Evolutionary conservation across 2,113 vertebrate species (phyloP).

Genomic region (Ranitomeya variabilis): DNA sequence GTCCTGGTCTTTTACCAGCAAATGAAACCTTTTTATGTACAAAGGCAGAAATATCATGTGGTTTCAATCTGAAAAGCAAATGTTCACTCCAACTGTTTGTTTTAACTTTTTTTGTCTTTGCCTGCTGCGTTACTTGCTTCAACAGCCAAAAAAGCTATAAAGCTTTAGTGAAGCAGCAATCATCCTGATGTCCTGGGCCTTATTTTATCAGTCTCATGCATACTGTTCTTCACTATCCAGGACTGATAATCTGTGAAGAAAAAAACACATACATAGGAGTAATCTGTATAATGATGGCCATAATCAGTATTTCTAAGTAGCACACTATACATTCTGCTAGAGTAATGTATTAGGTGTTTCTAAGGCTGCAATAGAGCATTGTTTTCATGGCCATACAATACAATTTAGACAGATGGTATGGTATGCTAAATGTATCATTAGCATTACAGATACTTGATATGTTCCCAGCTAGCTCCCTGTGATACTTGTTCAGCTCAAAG

Average conservation of each 20-base stretch:
- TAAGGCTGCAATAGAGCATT: conserved; percentile 3
- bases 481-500: conserved; percentile 55
- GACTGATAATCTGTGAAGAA: conserved; percentile 15
- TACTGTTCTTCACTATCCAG: conserved; percentile 31
- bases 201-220: conserved; percentile 55
- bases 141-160: conserved; percentile 29
- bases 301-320: not conserved
- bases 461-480: conserved; percentile 48
- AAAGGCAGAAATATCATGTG: conserved; percentile 50
- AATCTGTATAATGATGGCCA: not conserved
- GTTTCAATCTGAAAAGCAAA: conserved; percentile 48
- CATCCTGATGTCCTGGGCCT: conserved; percentile 51
- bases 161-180: conserved; percentile 50
- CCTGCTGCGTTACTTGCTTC: conserved; percentile 39
- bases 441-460: conserved; percentile 52
- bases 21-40: conserved; percentile 20
- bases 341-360: not conserved
- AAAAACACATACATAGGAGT: conserved; percentile 21
- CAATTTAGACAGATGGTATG: not conserved
- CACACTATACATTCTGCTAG: not conserved
- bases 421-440: conserved; percentile 53
- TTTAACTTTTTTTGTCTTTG: conserved; percentile 53
- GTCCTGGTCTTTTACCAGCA: conserved; percentile 39
- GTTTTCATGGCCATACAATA: not conserved
- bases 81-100: conserved; percentile 54